A percentile compares a stretch with the other conserved stretches of the same genome.
These are phyloP conservation scores for Stegana nigrithorax DNA, from an alignment of 2,888 invertebrate genomes.

Conservation along the genomic window DNA sequence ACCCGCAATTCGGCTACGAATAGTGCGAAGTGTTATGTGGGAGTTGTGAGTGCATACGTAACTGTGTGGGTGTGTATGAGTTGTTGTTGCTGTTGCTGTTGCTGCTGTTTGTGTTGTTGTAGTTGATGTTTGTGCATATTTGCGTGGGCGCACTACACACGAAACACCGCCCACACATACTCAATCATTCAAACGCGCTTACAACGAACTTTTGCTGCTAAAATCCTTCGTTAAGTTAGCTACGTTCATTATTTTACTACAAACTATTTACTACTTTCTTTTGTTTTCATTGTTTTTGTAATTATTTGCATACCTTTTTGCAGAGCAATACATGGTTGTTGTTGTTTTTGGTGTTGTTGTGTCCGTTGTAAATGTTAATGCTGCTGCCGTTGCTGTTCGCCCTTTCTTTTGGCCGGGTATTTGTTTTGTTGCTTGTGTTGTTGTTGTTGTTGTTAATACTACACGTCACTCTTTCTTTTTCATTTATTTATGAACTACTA, in stretches of 20 bases:
- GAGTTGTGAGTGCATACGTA: slow-evolving; percentile 6
- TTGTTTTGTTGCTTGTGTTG: too few species aligned
- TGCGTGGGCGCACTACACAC: slow-evolving; percentile 28
- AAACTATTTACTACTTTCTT: slow-evolving; percentile 20
- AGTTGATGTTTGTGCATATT: slow-evolving; percentile 3
- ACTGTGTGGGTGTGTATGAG: too few species aligned
- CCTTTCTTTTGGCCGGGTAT: not conserved
- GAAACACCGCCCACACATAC: slow-evolving; percentile 18
- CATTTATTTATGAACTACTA: too few species aligned
- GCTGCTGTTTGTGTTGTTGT: slow-evolving; percentile 6
- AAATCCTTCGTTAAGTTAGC: too few species aligned
- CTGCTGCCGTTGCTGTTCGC: too few species aligned
- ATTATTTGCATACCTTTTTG: slow-evolving; percentile 8
- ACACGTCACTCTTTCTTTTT: too few species aligned
- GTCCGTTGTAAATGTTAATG: not conserved
- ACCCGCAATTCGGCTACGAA: too few species aligned
- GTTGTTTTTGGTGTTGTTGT: not conserved
- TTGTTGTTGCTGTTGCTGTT: too few species aligned
- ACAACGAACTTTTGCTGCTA: slow-evolving; percentile 11
- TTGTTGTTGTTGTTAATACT: not conserved
- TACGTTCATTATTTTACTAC: slow-evolving; percentile 3
- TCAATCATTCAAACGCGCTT: not conserved
- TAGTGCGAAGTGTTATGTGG: slow-evolving; percentile 7
- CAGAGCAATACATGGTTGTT: slow-evolving; percentile 4
- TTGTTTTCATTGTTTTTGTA: slow-evolving; percentile 2